Evolutionary conservation across 2,888 invertebrate species (phyloP), one percentile per base, ranked within the genome.

Genomic region (Platypus cylindrus): DNA sequence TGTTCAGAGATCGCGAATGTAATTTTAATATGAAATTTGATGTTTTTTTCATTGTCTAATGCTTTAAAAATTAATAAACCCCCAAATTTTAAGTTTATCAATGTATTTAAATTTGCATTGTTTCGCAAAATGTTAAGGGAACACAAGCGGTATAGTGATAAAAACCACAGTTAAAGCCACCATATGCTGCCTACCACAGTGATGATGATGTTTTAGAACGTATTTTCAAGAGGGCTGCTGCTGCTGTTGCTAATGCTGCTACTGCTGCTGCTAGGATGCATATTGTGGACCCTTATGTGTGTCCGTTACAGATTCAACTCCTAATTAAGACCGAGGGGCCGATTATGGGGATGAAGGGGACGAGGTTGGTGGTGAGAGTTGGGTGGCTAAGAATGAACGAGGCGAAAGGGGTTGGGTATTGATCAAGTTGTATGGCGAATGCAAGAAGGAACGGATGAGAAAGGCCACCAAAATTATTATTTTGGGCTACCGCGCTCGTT

Each of bases 231-330:
- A 41, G 45, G 40, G n/a, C n/a, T n/a, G n/a, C n/a, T n/a, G n/a
- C n/a, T n/a, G n/a, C n/a, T n/a, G n/a, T n/a, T n/a, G n/a, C n/a
- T n/a, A n/a, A n/a, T 37, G 32, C 37, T 36, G 37, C 42, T 43
- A 41, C 44, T 43, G 43, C 38, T 30, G 35, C 28, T 36, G 40
- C 39, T 39, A 40, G 44, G 45, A n/a, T 56, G 58, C 58, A 60
- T 57, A 58, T n/a, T 59, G 56, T 58, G 60, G 56, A 59, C 59
- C 59, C 58, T 59, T 60, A 60, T 62, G 76, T 74, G 76, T 76
- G 78, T 78, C 78, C 76, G 75, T 76, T 74, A 70, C 78, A 78
- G 78, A 78, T 78, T 78, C 73, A 74, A 75, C 75, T 77, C 75
- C 78, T 79, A 79, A 79, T 79, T 79, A 78, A 78, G 78, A 77